phyloP scores from a whole-genome alignment of 2,797 vertebrate species.

The Spinibarbus caldwelli region DNA sequence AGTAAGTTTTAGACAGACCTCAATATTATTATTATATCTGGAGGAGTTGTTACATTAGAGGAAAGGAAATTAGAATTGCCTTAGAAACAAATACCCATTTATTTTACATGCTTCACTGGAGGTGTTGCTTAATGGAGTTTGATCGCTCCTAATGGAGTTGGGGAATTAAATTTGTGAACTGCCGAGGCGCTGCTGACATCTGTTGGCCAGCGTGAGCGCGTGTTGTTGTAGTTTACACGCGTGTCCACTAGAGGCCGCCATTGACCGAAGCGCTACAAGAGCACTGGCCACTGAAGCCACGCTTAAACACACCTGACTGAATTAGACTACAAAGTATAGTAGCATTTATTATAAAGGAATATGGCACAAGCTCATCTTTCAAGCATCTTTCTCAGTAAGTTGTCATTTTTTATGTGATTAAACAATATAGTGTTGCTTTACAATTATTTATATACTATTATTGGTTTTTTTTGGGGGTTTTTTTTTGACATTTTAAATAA shows the following conservation, averaged over 20 bases:
- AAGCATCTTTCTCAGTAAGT: background rate
- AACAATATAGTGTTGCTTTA: background rate
- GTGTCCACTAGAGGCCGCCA: background rate
- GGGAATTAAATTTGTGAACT: background rate
- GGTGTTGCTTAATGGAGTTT: conserved; percentile 20
- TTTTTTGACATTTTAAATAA: background rate
- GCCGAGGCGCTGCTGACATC: conserved; percentile 49
- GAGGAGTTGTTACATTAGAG: conserved; percentile 24
- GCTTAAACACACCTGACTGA: background rate
- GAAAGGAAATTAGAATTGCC: conserved; percentile 29
- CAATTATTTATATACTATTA: background rate
- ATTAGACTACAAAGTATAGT: too few species aligned
- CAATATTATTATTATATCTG: conserved; percentile 22
- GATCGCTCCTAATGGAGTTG: background rate
- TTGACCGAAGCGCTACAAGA: background rate
- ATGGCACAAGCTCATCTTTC: background rate
- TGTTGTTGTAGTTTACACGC: background rate
- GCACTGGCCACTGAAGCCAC: background rate
- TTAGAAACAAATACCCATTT: conserved; percentile 23
- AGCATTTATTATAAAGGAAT: background rate
- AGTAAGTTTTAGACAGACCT: conserved; percentile 14
- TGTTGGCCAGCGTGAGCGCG: conserved; percentile 1
- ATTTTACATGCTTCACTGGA: conserved; percentile 20
- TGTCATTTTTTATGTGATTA: background rate
- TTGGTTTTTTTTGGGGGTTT: too few species aligned